Base-by-base conservation (phyloP, 2,797 vertebrate genomes). In the Peromyscus nudipes region DNA sequence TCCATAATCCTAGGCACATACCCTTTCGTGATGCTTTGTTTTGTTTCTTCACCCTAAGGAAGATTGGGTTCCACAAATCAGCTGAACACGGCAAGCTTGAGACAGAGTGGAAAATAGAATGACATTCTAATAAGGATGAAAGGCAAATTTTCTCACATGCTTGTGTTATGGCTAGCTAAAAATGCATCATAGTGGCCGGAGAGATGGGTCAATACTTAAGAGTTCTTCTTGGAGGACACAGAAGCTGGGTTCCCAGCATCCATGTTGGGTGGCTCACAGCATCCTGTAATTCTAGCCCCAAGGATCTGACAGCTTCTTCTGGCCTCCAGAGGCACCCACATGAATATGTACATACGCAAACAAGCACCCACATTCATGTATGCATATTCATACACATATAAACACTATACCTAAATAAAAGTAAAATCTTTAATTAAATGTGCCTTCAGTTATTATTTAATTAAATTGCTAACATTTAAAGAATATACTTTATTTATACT, bases 31-130 rank as follows among this genome's bases (percentile, higher is more conserved):
- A 95, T 97, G 86, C 98, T 94, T 91, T 87, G 23, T 75, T 95
- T 83, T 88, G 71, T 81, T 57, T 57, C 73, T 95, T 86, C 17
- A 69, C 13, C 81, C 92, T 94, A 87, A 88, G 81, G 95, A 91
- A 84, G 90, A 95, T 90, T 88, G 89, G 92, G 52, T 97, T 97
- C 93, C 89, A 96, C 94, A 97, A 97, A 98, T 98, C 98, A 98
- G 95, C 97, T 43, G 73, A 97, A 97, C 98, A 97, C 57, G 97
- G 87, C 90, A 97, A 97, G 91, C 97, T 83, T 97, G 96, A 91
- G 96, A 96, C 83, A 83, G 6, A 89, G 43, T 96, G 98, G 95
- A 97, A 97, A 97, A 97, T 60, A 89, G n/a, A 97, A 89, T 84
- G 60, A 92, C 80, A 96, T 94, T 88, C 67, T 88, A 94, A 90